Evolutionary conservation across 1,140 invertebrate species (phyloP), one percentile per base, ranked within the genome.

Genomic region (Sarcophaga bullata): DNA sequence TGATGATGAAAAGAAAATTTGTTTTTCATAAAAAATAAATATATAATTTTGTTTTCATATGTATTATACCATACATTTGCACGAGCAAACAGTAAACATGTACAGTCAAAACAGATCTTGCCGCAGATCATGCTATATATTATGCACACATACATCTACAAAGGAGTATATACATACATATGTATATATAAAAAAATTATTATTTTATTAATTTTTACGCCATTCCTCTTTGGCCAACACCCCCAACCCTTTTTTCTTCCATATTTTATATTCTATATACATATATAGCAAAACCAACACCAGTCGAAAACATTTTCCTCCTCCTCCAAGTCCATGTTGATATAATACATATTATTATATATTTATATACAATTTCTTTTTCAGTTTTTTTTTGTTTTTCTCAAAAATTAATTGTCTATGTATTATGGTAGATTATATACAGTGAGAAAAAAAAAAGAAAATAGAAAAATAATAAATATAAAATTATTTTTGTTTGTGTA

Each of bases 1-100:
- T 83, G 72, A 19, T 73, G 72, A 78, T 83, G 62, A 52, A 54
- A 54, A 80, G 13, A 73, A 82, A 81, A 68, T 81, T 81, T 49
- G 54, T 62, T 81, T 62, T 72, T 81, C 9, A 72, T 11, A 68
- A 81, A 81, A 68, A 52, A 54, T 25, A 58, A 49, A 11, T 80
- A 54, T 46, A 54, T 25, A 80, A 80, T 54, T n/a, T 8, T 80
- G 15, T 80, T 80, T 75, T 8, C 50, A 78, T 78, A 78, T 78
- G 25, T 37, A 37, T 37, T 37, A 1, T 37, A 37, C 25, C 25
- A 37, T 37, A 37, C 25, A 37, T 37, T 2, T 37, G 25, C 25
- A 37, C 25, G 1, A 37, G 25, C 25, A 37, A 37, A 37, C 25
- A 37, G 25, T 37, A 37, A 68, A 68, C 62, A 7, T 19, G 19